Evolutionary conservation across 2,113 vertebrate genomes (phyloP).

Genomic region (Megaptera novaeangliae): DNA sequence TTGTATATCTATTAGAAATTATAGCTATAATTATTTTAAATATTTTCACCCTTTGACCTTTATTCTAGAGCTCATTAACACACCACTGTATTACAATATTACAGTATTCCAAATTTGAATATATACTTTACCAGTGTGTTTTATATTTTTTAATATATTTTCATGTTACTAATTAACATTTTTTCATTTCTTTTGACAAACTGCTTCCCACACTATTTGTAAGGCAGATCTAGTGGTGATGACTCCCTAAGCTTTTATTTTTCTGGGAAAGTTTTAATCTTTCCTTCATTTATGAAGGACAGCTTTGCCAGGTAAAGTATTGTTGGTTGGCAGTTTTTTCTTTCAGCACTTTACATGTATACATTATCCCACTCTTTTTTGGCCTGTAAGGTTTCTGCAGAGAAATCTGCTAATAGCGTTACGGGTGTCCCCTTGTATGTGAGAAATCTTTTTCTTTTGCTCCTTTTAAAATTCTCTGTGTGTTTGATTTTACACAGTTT

Average conservation of each 20-base stretch:
- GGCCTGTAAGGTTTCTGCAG: too few species aligned
- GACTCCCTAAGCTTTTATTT: too few species aligned
- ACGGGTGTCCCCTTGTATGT: neutral
- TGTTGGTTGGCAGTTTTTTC: too few species aligned
- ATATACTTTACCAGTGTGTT: neutral
- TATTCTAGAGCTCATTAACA: neutral
- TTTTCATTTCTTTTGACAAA: neutral
- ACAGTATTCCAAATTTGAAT: neutral
- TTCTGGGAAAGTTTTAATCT: too few species aligned
- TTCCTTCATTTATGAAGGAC: too few species aligned
- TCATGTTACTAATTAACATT: neutral
- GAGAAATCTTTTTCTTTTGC: neutral
- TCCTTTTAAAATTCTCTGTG: neutral
- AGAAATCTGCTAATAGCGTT: too few species aligned
- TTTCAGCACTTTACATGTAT: too few species aligned
- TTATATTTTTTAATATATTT: neutral
- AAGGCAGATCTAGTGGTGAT: neutral
- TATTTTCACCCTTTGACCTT: neutral
- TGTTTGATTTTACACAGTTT: neutral
- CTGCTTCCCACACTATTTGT: neutral
- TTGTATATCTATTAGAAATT: neutral
- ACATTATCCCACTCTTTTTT: too few species aligned
- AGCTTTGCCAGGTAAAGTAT: too few species aligned
- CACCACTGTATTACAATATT: neutral
- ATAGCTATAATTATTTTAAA: neutral